Conservation (phyloP, 2,888 invertebrate genomes). For the Leptarthrus brevirostris region DNA sequence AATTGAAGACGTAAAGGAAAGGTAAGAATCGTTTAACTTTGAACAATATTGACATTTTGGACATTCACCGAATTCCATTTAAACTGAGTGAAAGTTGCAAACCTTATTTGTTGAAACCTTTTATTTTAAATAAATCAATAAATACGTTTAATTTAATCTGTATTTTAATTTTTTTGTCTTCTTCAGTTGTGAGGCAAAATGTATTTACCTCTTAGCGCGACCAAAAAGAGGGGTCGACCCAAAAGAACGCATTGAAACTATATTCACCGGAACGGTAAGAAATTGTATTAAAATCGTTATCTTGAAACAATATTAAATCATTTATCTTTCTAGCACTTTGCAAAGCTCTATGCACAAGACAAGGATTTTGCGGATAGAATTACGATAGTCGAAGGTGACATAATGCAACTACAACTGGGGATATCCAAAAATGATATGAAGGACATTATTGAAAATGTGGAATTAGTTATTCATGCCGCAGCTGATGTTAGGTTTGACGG, state of each 20-base stretch:
- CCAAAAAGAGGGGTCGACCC: slow-evolving; percentile 54
- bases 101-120: too few relatives aligned
- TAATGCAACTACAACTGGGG: slow-evolving; percentile 54
- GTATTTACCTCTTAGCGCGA: slow-evolving; percentile 55
- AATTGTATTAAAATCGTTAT: not conserved
- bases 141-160: too few relatives aligned
- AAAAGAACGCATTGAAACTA: slow-evolving; percentile 53
- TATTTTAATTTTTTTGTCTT: too few relatives aligned
- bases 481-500: slow-evolving; percentile 58
- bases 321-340: not conserved
- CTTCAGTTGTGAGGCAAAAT: slow-evolving; percentile 55
- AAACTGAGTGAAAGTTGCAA: too few relatives aligned
- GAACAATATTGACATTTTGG: too few relatives aligned
- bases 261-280: slow-evolving; percentile 53
- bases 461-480: too few relatives aligned
- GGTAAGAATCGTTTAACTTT: too few relatives aligned
- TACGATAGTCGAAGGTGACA: slow-evolving; percentile 57
- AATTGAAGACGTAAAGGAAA: too few relatives aligned
- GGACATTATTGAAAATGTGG: too few relatives aligned
- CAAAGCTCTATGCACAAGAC: not conserved
- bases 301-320: not conserved
- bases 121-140: too few relatives aligned
- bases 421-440: slow-evolving; percentile 54
- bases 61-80: too few relatives aligned
- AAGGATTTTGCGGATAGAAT: slow-evolving; percentile 52